Base-by-base conservation (phyloP, 1,140 invertebrate genomes). In the Solenopsis invicta region DNA sequence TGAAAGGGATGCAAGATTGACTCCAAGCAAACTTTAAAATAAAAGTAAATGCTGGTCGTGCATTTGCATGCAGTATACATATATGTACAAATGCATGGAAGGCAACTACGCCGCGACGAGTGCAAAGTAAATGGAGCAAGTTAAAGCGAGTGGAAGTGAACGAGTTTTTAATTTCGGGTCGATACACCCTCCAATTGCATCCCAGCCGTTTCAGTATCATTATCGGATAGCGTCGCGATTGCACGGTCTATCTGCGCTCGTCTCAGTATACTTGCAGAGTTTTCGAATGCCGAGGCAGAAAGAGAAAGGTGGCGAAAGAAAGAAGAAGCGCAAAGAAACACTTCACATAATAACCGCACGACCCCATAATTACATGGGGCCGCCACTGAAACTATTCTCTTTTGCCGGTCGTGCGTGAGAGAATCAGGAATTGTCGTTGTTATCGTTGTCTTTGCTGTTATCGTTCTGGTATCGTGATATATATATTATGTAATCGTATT, bases 401-500 rank as follows among this genome's bases (percentile, higher is more conserved):
- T 48, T n/a, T 81, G 13, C 29, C 41, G 45, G 59, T 45, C 52
- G 75, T 61, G 18, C 52, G 71, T 41, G 75, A 89, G 66, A 84
- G 85, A 85, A 78, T 89, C 69, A 77, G 74, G n/a, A 29, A 1
- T 74, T 37, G 61, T 45, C 29, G n/a, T 76, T 29, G 29, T 75
- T 10, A 52, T 69, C 66, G 75, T 48, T 24, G 52, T 62, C n/a
- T 16, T 66, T 37, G 16, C 8, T n/a, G 10, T 64, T 29, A 24
- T 64, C 21, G 50, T 67, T n/a, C 52, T 54, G 6, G 6, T 74
- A 24, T 61, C 56, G 24, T 61, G 48, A n/a, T 69, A 80, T 66
- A 80, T 66, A 48, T 72, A 84, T 87, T 87, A 87, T 64, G 88
- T 76, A 90, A 90, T 84, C 77, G 85, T 87, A 89, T 90, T 84